Conservation (phyloP, 2,113 vertebrate genomes). For the Vidua chalybeata region DNA sequence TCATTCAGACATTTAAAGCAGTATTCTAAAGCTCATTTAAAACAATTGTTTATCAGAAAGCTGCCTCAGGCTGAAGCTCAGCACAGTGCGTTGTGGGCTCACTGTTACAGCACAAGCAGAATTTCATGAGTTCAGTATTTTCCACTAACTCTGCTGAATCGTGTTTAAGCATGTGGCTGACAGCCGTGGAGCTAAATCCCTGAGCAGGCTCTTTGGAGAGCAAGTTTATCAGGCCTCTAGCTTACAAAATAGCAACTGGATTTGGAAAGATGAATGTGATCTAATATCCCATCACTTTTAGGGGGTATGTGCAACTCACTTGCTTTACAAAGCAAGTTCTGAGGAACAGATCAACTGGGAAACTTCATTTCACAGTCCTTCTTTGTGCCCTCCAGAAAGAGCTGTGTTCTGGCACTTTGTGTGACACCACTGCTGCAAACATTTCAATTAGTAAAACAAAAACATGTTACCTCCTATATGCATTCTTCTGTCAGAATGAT, state of each 20-base stretch:
- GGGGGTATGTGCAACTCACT: not conserved
- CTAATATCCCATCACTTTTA: not conserved
- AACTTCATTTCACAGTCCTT: not conserved
- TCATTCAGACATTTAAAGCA: not conserved
- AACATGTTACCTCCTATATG: not conserved
- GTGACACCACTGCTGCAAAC: not conserved
- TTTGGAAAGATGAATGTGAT: not conserved
- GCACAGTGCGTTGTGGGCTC: fast-evolving
- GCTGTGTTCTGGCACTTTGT: not conserved
- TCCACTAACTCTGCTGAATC: not conserved
- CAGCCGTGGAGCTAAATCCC: not conserved
- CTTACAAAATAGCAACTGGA: not conserved
- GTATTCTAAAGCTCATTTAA: not conserved
- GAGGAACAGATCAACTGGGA: not conserved
- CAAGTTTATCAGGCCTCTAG: not conserved
- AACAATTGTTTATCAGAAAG: not conserved
- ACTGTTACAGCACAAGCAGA: not conserved
- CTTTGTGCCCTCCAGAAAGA: not conserved
- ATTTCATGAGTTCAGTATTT: not conserved
- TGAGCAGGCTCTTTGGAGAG: not conserved
- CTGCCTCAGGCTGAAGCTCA: not conserved
- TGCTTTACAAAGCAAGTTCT: not conserved
- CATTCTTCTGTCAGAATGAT: conserved; percentile 19
- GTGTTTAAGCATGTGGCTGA: not conserved
- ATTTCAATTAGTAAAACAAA: conserved; percentile 31